Evolutionary conservation across 2,797 vertebrate genomes (phyloP), one percentile per base, ranked within the genome.

Genomic region (Paedocypris micromegethes): DNA sequence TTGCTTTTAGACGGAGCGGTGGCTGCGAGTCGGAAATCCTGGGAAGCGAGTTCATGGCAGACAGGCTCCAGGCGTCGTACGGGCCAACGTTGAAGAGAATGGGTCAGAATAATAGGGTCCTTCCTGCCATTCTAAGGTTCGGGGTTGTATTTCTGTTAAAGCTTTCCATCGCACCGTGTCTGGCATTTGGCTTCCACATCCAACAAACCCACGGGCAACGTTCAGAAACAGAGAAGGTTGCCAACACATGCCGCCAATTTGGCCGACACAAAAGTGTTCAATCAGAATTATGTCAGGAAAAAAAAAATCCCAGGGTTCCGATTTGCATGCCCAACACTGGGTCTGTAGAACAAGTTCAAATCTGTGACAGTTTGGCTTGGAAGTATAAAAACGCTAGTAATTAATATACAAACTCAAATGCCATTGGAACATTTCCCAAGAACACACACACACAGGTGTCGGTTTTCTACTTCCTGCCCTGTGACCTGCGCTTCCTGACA

Each of bases 111-210:
- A 87, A 85, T 88, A 82, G 85, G 74, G 77, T 80, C 85, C 85
- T 94, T 93, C 92, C 92, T 92, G 92, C 90, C 84, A 93, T 93
- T 93, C 91, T 92, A 88, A 77, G 70, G 81, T 81, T 75, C 79
- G 5, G 81, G 72, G 81, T 70, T 84, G 81, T 84, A 83, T 89
- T 90, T 88, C 85, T 83, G 85, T 85, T 86, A 86, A 43, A 82
- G 74, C 80, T 81, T 76, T 87, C 83, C 86, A 80, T 64, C 66
- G 40, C 75, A 77, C 63, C 71, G 70, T 66, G 9, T 61, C 80
- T 75, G 72, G 70, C 79, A 77, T 76, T 67, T 70, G 64, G 58
- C 64, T 57, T 52, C 58, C 9, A 23, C 53, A 60, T 49, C 54
- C 51, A 61, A 54, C 48, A 53, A 23, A 63, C 66, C 6, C 43